phyloP scores from a whole-genome alignment of 2,797 vertebrate species.

The Acropternis orthonyx region DNA sequence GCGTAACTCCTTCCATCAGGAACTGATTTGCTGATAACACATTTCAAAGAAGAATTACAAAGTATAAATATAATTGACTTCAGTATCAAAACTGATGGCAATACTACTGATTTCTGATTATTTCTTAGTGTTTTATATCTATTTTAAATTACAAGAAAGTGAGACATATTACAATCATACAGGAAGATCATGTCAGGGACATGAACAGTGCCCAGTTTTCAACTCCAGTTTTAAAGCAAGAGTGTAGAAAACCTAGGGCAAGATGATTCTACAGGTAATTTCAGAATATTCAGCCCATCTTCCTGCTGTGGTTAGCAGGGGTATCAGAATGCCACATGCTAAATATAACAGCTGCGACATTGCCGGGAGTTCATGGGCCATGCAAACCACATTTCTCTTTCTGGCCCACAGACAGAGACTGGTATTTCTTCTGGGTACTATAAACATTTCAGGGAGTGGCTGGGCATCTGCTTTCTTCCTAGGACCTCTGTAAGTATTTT shows the following conservation, averaged over 20 bases:
- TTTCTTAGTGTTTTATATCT: neutral
- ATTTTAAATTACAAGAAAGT: neutral
- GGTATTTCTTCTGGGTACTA: neutral
- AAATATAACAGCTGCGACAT: constrained; percentile 39
- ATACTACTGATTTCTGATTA: neutral
- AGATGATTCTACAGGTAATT: neutral
- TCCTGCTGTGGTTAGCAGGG: neutral
- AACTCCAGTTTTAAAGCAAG: neutral
- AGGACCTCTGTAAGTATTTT: neutral
- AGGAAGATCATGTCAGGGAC: neutral
- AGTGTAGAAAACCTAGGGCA: neutral
- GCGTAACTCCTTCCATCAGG: neutral
- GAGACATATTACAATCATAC: neutral
- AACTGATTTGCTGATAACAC: neutral
- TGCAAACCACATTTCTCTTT: neutral
- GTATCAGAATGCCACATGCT: constrained; percentile 7
- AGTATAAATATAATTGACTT: neutral
- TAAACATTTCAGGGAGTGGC: neutral
- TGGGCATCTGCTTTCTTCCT: neutral
- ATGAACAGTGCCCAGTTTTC: neutral
- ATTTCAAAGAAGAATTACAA: neutral
- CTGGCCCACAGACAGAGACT: neutral
- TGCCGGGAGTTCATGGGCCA: neutral
- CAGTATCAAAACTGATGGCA: neutral
- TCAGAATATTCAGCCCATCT: neutral